Percentiles rank a stretch among this genome's conserved stretches.
These are phyloP conservation scores for Troilus luridus DNA, from an alignment of 2,888 invertebrate genomes.

Conservation along the genomic window DNA sequence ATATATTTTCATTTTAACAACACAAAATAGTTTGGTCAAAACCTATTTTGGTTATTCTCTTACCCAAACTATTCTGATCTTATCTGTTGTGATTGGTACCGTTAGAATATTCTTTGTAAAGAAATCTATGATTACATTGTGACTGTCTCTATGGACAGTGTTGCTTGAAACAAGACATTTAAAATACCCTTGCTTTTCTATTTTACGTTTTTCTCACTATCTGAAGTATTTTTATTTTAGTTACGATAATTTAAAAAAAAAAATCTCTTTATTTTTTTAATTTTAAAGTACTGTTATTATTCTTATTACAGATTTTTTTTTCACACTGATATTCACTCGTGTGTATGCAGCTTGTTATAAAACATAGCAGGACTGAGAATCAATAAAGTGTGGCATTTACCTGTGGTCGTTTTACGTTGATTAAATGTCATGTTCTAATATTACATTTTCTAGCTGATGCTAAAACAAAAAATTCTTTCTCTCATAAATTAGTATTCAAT, in stretches of 20 bases:
- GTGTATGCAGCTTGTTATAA: not conserved
- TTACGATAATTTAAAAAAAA: too few relatives aligned
- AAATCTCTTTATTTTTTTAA: too few relatives aligned
- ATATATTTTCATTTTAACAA: not conserved
- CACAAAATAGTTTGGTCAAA: too few relatives aligned
- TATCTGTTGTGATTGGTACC: not conserved
- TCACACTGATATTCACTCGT: not conserved
- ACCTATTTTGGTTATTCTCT: not conserved
- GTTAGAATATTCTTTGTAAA: not conserved
- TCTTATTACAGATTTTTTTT: not conserved
- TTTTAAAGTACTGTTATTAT: not conserved
- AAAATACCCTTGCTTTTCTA: too few relatives aligned
- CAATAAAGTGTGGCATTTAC: not conserved
- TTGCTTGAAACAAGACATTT: not conserved
- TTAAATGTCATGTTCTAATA: conserved; percentile 24
- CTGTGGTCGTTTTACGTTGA: not conserved
- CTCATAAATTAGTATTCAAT: not conserved
- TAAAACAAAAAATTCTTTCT: not conserved
- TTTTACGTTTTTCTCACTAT: too few relatives aligned
- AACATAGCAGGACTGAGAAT: not conserved
- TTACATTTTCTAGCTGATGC: not conserved
- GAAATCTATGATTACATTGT: not conserved
- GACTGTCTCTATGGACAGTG: not conserved
- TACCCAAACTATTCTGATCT: not conserved
- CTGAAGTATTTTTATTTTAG: too few relatives aligned